A percentile compares a stretch with the other conserved stretches of the same genome.
Conservation (phyloP, 2,113 vertebrate species). For the Heterochromis multidens region DNA sequence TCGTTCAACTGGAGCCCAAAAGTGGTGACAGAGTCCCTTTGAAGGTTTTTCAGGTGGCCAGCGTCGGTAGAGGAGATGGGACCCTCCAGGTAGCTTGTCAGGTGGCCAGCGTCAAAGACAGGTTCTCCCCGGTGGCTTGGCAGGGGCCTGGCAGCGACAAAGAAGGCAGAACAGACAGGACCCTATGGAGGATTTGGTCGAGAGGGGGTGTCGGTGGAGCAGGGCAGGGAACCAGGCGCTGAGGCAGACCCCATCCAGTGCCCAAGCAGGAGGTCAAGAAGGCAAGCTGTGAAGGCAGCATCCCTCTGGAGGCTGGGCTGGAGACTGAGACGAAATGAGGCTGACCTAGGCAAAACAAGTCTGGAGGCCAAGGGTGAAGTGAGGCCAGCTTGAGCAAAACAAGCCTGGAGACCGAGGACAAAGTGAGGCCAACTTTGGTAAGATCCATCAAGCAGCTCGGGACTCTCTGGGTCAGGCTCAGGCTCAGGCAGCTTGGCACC, state of each 20-base stretch:
- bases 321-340: neutral
- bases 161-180: neutral
- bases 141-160: neutral
- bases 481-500: neutral
- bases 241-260: neutral
- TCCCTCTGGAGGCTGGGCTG: neutral
- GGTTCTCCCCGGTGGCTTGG: neutral
- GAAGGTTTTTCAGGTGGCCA: neutral
- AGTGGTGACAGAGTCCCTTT: neutral
- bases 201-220: neutral
- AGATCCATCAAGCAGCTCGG: neutral
- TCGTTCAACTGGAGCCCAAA: neutral
- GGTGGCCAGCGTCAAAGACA: neutral
- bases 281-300: neutral
- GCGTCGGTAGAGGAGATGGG: neutral
- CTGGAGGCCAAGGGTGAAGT: neutral
- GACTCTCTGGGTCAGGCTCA: neutral
- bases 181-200: neutral
- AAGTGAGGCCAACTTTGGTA: neutral
- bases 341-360: neutral
- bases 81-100: neutral
- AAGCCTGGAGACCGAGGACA: neutral
- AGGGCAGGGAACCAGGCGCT: neutral
- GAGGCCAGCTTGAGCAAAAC: neutral
- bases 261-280: neutral